Conservation (phyloP, 37 sponge, comb jelly and placozoan genomes). For the Cliona cf. orientalis region DNA sequence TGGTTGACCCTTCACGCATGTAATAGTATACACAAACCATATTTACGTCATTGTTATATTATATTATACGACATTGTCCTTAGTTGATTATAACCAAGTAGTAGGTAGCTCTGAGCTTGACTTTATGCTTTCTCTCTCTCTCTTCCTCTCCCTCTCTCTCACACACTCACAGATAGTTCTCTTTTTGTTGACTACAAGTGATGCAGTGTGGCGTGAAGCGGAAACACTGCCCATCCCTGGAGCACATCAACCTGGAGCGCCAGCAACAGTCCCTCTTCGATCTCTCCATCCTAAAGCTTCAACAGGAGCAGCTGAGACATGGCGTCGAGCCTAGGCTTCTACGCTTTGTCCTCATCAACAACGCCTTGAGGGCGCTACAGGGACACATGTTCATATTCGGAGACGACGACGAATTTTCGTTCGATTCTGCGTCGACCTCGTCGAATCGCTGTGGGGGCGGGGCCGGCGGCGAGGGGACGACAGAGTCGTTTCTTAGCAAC, state of each 20-base stretch:
- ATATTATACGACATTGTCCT: too few relatives aligned
- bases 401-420: constrained; percentile 3
- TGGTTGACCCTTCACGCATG: too few relatives aligned
- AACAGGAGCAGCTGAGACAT: constrained; percentile 64
- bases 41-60: too few relatives aligned
- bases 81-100: too few relatives aligned
- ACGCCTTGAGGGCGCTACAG: constrained; percentile 66
- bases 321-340: constrained; percentile 70
- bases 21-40: too few relatives aligned
- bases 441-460: not conserved
- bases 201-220: constrained; percentile 64
- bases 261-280: constrained; percentile 68
- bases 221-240: constrained; percentile 32
- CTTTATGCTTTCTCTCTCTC: not conserved
- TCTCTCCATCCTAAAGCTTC: constrained; percentile 70
- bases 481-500: constrained; percentile 36
- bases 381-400: constrained; percentile 21
- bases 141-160: not conserved
- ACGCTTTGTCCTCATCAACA: constrained; percentile 77
- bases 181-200: not conserved
- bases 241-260: constrained; percentile 45
- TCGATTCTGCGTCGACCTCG: not conserved
- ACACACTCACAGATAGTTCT: not conserved
- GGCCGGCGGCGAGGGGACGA: constrained; percentile 3
- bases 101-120: not conserved